Conservation (phyloP, 30 jellyfish, hydroid and myxozoan genomes). For the Cassiopea andromeda region DNA sequence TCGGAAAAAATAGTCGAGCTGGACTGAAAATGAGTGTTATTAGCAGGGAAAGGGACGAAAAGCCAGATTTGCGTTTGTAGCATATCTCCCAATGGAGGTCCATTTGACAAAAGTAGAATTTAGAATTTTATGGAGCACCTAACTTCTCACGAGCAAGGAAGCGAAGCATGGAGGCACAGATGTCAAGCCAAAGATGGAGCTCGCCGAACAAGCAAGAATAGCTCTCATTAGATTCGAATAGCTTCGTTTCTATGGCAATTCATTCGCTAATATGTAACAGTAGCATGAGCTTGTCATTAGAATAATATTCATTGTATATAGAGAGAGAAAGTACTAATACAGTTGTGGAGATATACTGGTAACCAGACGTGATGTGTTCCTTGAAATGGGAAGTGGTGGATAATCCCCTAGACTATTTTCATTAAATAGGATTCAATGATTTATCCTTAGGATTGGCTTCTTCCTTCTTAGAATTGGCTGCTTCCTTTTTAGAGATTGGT, state of each 20-base stretch:
- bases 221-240: not conserved
- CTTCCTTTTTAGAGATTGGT: too few relatives aligned
- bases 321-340: not conserved
- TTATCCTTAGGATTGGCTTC: too few relatives aligned
- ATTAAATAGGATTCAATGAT: too few relatives aligned
- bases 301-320: not conserved
- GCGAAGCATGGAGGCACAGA: not conserved
- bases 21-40: conserved; percentile 66
- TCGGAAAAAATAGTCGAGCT: conserved; percentile 69
- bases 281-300: not conserved
- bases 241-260: not conserved
- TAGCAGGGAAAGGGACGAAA: conserved; percentile 73
- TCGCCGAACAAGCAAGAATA: not conserved
- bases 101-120: not conserved
- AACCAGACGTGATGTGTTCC: not conserved
- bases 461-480: too few relatives aligned
- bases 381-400: not conserved
- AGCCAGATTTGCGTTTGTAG: conserved; percentile 68
- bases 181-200: not conserved
- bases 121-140: not conserved
- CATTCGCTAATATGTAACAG: not conserved
- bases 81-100: not conserved
- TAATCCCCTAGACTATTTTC: too few relatives aligned
- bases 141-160: not conserved
- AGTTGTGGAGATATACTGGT: not conserved